Percentiles rank a stretch among this genome's conserved stretches.
Conservation (phyloP, 2,113 vertebrate genomes). For the Echinops telfairi region DNA sequence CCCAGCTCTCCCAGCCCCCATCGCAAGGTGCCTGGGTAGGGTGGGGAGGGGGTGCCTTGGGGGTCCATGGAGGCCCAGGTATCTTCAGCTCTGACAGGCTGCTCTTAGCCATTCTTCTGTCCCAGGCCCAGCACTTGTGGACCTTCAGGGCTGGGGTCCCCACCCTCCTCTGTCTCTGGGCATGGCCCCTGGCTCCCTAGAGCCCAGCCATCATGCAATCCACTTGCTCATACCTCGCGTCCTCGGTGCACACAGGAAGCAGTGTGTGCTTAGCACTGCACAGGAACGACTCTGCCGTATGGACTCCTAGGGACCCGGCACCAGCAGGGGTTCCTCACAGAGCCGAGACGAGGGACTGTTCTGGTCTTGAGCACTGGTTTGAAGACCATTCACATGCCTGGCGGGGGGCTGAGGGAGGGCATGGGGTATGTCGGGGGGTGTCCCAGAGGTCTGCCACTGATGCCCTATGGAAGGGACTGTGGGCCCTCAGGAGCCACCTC, state of each 20-base stretch:
- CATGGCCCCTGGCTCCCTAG: not conserved
- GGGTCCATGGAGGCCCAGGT: not conserved
- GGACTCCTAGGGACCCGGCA: not conserved
- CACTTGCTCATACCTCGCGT: not conserved
- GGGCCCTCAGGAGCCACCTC: not conserved
- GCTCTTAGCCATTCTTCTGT: too few species aligned
- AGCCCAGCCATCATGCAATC: not conserved
- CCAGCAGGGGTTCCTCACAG: not conserved
- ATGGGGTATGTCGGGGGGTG: too few species aligned
- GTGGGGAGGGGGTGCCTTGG: not conserved
- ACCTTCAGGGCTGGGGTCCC: rapidly evolving
- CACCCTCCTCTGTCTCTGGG: not conserved
- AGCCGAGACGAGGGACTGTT: not conserved
- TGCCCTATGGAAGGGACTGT: not conserved
- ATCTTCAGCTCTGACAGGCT: not conserved
- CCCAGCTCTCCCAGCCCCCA: conserved; percentile 96
- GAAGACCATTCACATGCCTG: not conserved
- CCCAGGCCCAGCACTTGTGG: not conserved
- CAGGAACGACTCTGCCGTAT: not conserved
- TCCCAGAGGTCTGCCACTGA: not conserved
- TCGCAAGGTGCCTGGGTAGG: conserved; percentile 90
- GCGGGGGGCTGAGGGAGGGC: too few species aligned
- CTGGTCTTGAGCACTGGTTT: not conserved
- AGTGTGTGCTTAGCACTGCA: not conserved
- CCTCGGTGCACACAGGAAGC: not conserved